phyloP scores from a whole-genome alignment of 1,140 invertebrate species.

The Cryptotermes secundus region DNA sequence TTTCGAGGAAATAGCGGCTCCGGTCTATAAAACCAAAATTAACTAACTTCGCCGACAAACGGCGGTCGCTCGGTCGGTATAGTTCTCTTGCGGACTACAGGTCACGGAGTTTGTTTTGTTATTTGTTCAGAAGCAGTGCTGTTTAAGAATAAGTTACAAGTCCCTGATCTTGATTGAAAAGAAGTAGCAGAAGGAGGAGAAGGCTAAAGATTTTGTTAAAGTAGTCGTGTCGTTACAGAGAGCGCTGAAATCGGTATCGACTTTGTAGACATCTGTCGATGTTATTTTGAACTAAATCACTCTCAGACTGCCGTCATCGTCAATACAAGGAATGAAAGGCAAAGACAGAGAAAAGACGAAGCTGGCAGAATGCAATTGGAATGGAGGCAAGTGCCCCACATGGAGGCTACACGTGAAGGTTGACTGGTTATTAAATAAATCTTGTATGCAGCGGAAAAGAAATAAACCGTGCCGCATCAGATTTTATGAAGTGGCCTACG shows the following conservation, averaged over 20 bases:
- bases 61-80: no score
- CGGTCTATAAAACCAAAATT: no score
- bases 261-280: not conserved
- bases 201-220: no score
- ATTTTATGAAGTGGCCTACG: not conserved
- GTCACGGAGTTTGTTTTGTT: no score
- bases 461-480: not conserved
- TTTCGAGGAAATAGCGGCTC: no score
- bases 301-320: not conserved
- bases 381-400: not conserved
- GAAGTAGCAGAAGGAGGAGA: no score
- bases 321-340: not conserved
- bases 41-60: no score
- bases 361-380: not conserved
- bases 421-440: conserved; percentile 6
- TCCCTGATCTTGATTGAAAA: no score
- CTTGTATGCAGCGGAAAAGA: conserved; percentile 6
- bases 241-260: not conserved
- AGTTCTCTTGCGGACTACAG: no score
- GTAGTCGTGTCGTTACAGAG: not conserved
- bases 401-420: not conserved
- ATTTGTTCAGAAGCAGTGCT: no score
- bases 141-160: no score
- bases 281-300: not conserved
- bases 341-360: not conserved